Evolutionary conservation across 2,113 vertebrate genomes (phyloP).

Genomic region (Tenebrosternarchus preto): DNA sequence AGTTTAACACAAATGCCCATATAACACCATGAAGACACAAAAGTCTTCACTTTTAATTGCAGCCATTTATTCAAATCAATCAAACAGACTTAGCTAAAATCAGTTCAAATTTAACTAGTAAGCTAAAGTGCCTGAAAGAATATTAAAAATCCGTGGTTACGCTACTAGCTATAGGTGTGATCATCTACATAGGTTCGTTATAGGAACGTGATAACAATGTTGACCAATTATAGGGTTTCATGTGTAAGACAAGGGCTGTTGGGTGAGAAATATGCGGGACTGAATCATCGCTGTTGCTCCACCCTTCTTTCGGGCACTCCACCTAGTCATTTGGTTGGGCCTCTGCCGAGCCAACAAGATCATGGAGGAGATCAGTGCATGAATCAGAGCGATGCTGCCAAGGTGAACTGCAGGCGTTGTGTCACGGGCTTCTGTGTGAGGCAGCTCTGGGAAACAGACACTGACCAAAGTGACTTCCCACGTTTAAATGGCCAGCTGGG

Average conservation of each 20-base stretch:
- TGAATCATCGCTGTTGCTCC: conserved; percentile 12
- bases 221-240: neutral
- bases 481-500: no score
- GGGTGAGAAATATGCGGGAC: neutral
- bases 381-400: neutral
- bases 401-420: no score
- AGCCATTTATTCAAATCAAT: no score
- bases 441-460: no score
- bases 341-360: conserved; percentile 2
- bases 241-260: neutral
- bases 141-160: neutral
- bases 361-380: conserved; percentile 8
- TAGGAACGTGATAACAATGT: neutral
- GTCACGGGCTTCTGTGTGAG: no score
- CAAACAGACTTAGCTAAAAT: no score
- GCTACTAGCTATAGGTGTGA: neutral
- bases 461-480: no score
- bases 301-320: conserved; percentile 5
- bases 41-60: no score
- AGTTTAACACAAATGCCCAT: neutral
- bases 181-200: no score
- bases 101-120: neutral
- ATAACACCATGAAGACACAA: neutral
- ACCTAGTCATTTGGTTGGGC: neutral
- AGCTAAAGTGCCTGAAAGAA: neutral